Conservation (phyloP, 2,888 invertebrate species). For the Unio pictorum region DNA sequence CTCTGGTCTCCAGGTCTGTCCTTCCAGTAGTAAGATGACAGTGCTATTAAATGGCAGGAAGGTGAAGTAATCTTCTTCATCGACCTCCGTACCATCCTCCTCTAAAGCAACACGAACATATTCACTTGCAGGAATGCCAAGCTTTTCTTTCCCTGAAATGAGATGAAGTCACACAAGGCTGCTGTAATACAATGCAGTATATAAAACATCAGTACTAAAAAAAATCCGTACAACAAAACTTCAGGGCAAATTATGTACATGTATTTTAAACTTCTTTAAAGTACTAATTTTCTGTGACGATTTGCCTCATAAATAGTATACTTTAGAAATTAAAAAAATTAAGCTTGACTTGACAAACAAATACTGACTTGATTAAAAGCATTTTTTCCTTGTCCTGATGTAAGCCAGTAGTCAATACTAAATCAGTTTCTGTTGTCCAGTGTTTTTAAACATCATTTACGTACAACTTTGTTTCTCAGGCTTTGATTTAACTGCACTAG, state of each 20-base stretch:
- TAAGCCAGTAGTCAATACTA: too few relatives aligned
- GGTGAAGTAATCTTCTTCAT: constrained; percentile 94
- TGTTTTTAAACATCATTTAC: too few relatives aligned
- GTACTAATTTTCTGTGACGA: background rate
- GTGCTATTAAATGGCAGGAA: constrained; percentile 88
- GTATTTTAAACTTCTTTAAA: background rate
- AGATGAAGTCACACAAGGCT: background rate
- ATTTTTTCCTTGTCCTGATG: too few relatives aligned
- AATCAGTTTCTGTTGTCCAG: too few relatives aligned
- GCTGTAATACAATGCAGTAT: background rate
- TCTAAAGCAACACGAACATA: constrained; percentile 83
- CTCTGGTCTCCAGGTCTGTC: constrained; percentile 44
- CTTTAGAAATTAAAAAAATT: too few relatives aligned
- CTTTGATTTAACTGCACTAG: too few relatives aligned
- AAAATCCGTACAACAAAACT: background rate
- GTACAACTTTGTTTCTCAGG: too few relatives aligned
- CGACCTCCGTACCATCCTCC: constrained; percentile 94
- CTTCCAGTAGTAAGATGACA: constrained; percentile 47
- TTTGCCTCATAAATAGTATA: background rate
- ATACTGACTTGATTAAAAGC: too few relatives aligned
- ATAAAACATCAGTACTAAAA: background rate
- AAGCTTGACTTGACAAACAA: too few relatives aligned
- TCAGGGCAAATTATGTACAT: background rate
- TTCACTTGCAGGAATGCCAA: constrained; percentile 32
- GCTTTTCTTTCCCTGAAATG: constrained; percentile 47